Base-by-base conservation (phyloP, 2,888 invertebrate species). In the Scaptomyza polygonia region DNA sequence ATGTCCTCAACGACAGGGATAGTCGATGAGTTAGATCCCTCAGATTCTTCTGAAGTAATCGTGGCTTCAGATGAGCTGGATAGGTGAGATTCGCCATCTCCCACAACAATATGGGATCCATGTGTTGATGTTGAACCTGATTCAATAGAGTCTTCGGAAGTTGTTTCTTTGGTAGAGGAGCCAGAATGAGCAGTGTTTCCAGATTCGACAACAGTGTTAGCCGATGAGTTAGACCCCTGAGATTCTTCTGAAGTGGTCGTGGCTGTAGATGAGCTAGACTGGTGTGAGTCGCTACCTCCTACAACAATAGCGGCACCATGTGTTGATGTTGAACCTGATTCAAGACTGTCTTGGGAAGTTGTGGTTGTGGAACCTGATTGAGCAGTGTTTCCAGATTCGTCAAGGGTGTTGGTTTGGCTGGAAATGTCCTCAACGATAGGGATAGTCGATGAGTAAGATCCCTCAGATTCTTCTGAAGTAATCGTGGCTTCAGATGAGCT, bases 401-500 rank as follows among this genome's bases (percentile, higher is more conserved):
- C 11, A 30, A 30, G n/a, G 5, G 32, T 34, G 32, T 34, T n/a
- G n/a, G n/a, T 5, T 2, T 34, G 32, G 32, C n/a, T 5, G 5
- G n/a, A 34, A 5, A 34, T n/a, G 12, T n/a, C 32, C 12, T 34
- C 32, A 34, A 34, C 32, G n/a, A 34, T n/a, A 34, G 32, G 32
- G 5, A 34, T 2, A n/a, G 1, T n/a, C 5, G n/a, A 34, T 34
- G 32, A 8, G 8, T 8, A 11, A 0, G 30, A 30, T 30, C 8
- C 30, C 8, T 30, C 30, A 30, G 30, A 34, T 34, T 34, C n/a
- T 21, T 21, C 34, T 11, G 42, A 42, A 2, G 7, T 12, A 1
- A 54, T 54, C 0, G 59, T 61, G 0, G 53, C 53, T 25, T 32
- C 54, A 5, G 44, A 14, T 3, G 44, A 45, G 12, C 47, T 14